A percentile compares a stretch with the other conserved stretches of the same genome.
These are phyloP conservation scores for Epinotia bilunana DNA, from an alignment of 2,888 invertebrate genomes.

Conservation along the genomic window DNA sequence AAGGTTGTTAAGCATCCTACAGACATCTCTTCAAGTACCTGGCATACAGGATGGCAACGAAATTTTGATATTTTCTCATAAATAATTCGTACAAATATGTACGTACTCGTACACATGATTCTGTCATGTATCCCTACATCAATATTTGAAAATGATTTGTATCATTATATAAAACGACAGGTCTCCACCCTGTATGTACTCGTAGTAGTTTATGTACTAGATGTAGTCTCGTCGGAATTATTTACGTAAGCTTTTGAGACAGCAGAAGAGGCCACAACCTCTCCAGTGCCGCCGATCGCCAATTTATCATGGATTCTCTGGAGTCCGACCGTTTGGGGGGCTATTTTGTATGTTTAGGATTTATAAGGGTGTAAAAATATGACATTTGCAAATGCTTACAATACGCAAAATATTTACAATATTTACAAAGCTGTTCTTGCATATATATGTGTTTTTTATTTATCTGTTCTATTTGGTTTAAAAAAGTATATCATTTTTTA, in stretches of 20 bases:
- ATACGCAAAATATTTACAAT: background rate
- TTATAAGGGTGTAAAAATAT: conserved; percentile 16
- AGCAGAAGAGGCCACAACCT: conserved; percentile 63
- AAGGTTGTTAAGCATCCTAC: conserved; percentile 23
- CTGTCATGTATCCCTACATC: background rate
- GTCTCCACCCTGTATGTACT: conserved; percentile 3
- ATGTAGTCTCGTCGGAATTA: conserved; percentile 55
- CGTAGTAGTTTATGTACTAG: conserved; percentile 14
- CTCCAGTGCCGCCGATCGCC: conserved; percentile 59
- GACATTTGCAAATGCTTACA: background rate
- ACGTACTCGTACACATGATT: background rate
- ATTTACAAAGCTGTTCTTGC: background rate
- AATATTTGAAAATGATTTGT: background rate
- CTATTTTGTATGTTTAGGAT: conserved; percentile 48
- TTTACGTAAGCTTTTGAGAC: conserved; percentile 71
- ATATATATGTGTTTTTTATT: background rate
- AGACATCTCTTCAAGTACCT: conserved; percentile 11
- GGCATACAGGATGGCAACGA: background rate
- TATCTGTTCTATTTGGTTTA: too few species aligned
- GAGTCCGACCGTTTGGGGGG: conserved; percentile 50
- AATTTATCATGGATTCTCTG: conserved; percentile 67
- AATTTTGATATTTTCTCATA: background rate
- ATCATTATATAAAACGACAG: background rate
- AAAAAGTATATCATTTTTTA: too few species aligned
- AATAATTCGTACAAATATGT: background rate